Evolutionary conservation across 2,797 vertebrate genomes (phyloP).

Genomic region (Phataginus tricuspis): DNA sequence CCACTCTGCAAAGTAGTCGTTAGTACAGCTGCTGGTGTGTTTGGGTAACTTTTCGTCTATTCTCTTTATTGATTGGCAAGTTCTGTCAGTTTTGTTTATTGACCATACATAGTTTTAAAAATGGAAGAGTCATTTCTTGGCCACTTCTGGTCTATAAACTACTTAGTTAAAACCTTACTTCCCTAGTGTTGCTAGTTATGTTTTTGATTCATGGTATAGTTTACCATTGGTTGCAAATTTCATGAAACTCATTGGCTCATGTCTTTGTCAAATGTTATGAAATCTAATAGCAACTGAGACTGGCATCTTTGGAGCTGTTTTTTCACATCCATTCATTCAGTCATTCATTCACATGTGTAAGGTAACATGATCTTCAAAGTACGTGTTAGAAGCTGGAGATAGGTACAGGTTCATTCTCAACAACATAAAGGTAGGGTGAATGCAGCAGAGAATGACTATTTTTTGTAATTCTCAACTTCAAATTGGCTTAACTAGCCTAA

Average conservation of each 20-base stretch:
- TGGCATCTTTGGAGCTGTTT: background rate
- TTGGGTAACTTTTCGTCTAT: background rate
- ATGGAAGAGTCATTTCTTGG: background rate
- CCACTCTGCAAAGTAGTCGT: conserved; percentile 51
- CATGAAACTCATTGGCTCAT: background rate
- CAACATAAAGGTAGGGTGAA: background rate
- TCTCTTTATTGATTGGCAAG: conserved; percentile 34
- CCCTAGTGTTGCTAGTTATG: background rate
- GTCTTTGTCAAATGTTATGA: background rate
- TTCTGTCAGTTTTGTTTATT: background rate
- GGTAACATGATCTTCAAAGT: background rate
- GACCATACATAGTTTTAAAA: background rate
- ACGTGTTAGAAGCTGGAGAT: background rate
- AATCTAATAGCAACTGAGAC: background rate
- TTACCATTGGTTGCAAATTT: background rate
- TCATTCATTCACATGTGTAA: background rate
- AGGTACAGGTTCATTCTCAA: conserved; percentile 31
- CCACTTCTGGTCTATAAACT: background rate
- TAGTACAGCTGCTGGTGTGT: background rate
- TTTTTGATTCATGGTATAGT: background rate
- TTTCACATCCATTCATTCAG: background rate
- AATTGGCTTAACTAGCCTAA: background rate
- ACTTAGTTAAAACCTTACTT: conserved; percentile 6
- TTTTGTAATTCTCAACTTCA: background rate
- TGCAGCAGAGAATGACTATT: background rate